These are phyloP conservation scores for Ramazzottius varieornatus DNA, from an alignment of 2,888 invertebrate genomes.

Conservation along the genomic window DNA sequence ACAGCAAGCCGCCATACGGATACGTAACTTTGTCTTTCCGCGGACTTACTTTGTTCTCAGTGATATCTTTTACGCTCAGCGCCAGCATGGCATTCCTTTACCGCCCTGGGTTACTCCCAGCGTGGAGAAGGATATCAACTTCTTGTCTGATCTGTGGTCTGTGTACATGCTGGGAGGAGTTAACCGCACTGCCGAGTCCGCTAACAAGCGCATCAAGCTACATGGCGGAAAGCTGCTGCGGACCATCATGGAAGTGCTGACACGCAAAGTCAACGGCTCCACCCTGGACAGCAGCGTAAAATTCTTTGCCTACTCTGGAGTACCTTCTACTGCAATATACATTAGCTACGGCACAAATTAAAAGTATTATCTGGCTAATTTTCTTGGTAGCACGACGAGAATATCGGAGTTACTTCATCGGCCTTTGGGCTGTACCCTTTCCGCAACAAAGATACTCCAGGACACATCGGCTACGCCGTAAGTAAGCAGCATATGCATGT, in stretches of 20 bases:
- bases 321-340: too few relatives aligned
- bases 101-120: neutral
- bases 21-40: neutral
- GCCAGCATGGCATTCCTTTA: neutral
- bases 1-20: too few relatives aligned
- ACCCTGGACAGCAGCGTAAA: too few relatives aligned
- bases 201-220: neutral
- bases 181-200: neutral
- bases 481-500: too few relatives aligned
- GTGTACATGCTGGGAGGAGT: neutral
- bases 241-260: neutral
- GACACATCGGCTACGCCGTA: too few relatives aligned
- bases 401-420: neutral
- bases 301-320: too few relatives aligned
- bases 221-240: neutral
- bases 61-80: neutral
- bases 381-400: neutral
- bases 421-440: neutral
- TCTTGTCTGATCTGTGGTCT: neutral
- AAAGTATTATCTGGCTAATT: too few relatives aligned
- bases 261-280: neutral
- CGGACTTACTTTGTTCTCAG: neutral
- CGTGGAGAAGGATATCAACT: neutral
- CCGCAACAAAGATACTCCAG: too few relatives aligned
- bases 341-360: too few relatives aligned